Percentiles rank a stretch among this genome's conserved stretches.
Evolutionary conservation across 2,888 invertebrate species (phyloP).

Genomic region (Erannis defoliaria): DNA sequence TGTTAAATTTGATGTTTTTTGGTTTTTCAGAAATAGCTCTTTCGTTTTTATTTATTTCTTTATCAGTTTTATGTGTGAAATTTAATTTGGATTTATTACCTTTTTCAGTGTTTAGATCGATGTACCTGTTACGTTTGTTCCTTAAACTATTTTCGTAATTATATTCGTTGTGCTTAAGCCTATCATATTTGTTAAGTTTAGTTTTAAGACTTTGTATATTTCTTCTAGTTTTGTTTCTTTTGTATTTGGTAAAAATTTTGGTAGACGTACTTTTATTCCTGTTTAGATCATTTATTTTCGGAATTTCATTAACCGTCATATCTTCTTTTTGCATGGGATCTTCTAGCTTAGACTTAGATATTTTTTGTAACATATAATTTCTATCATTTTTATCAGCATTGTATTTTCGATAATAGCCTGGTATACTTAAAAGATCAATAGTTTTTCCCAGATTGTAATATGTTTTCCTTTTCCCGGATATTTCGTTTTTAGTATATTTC

Average conservation of each 20-base stretch:
- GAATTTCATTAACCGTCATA: not conserved
- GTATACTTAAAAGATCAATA: not conserved
- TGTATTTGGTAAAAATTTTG: not conserved
- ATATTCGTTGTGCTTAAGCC: not conserved
- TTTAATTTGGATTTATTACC: not conserved
- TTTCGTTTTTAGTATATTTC: not conserved
- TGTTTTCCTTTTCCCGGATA: not conserved
- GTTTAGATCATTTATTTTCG: not conserved
- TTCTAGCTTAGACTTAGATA: not conserved
- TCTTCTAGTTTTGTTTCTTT: not conserved
- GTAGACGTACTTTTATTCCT: not conserved
- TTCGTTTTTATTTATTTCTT: not conserved
- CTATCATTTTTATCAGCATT: not conserved
- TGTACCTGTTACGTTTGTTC: not conserved
- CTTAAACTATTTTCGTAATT: constrained; percentile 1
- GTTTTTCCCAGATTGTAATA: not conserved
- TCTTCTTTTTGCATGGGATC: not conserved
- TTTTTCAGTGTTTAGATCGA: not conserved
- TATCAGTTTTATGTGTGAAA: not conserved
- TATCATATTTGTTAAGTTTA: not conserved
- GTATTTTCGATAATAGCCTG: not conserved
- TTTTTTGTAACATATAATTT: not conserved
- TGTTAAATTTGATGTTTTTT: too few species aligned
- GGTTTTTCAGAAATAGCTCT: not conserved
- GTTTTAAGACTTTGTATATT: not conserved